Evolutionary conservation across 2,888 invertebrate species (phyloP), one percentile per base, ranked within the genome.

Genomic region (Diadromus collaris): DNA sequence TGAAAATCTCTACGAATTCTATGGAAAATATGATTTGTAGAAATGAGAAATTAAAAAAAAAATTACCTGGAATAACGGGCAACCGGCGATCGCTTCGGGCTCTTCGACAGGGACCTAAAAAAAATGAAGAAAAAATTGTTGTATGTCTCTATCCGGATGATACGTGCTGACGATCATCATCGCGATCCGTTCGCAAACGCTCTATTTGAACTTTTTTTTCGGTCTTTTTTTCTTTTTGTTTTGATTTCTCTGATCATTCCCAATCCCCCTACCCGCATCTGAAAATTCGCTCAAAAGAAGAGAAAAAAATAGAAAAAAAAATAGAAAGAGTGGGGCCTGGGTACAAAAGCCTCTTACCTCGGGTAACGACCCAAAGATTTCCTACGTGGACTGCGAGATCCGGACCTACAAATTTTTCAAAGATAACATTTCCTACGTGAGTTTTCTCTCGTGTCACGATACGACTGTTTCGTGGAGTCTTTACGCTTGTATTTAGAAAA

Each of bases 81-180:
- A 63, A 85, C 82, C 16, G 86, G 81, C 7, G 87, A 85, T 76
- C 84, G 83, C 80, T 82, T 85, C 9, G 90, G 88, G 80, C 90
- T 89, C 87, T 86, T 87, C 70, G 90, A 89, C 78, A 81, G 81
- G 83, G 89, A 89, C 84, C 90, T 90, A 88, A 88, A 88, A 85
- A 86, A 83, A 86, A 85, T 83, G 85, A 88, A 82, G 85, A 86
- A 79, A 86, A 84, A 82, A 82, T 78, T 86, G 85, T 83, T 83
- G 83, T 88, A 87, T 81, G 83, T 85, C 81, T 79, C 82, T 79
- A 82, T 83, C 82, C 85, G 77, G 83, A 80, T 80, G 81, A 82
- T 82, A 82, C 76, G 81, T 75, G 64, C 73, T 56, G 78, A 76
- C 70, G 67, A 72, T 76, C 70, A 38, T 81, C 78, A 74, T 46